Base-by-base conservation (phyloP, 2,113 vertebrate genomes). In the Copsychus sechellarum region DNA sequence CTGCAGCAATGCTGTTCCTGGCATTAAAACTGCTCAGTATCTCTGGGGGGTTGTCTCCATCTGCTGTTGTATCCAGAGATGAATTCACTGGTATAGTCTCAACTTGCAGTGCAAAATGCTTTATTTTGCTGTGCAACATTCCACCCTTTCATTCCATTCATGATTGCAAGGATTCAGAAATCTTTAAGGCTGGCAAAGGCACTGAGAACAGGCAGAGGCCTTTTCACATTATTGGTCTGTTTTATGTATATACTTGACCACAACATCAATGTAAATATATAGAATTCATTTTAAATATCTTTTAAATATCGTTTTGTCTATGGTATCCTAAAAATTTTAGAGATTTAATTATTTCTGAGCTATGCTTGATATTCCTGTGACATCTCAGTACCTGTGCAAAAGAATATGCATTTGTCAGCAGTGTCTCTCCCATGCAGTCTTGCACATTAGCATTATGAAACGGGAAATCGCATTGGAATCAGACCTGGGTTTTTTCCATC, bases 71-170 rank as follows among this genome's bases (percentile, higher is more conserved):
- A 45, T 74, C 77, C 86, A 85, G 85, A 94, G 92, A 92, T 96
- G 96, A 96, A 97, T 97, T 97, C 97, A 97, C 96, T 86, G 96
- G 96, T 95, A 42, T 56, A 93, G 78, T 88, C 69, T 92, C 86
- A 82, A 28, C 92, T 96, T 95, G 90, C 94, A 93, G 64, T 81
- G 94, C 95, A 97, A 95, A 97, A 95, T 93, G 62, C 45, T 70
- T 78, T 87, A 79, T 96, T 97, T 97, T 96, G 95, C 93, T 78
- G 81, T 87, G 87, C 92, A 94, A 78, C 96, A 94, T 97, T 95
- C 85, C 95, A 92, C 69, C 85, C 48, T 57, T 79, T 70, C 82
- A 92, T 89, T 74, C 91, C 94, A 19, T 36, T 83, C 38, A 10
- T 8, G 22, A 28, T 36, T 29, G 56, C 67, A 62, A 81, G 64